These are phyloP conservation scores for Ifrita kowaldi DNA, from an alignment of 2,113 vertebrate genomes.

Conservation along the genomic window DNA sequence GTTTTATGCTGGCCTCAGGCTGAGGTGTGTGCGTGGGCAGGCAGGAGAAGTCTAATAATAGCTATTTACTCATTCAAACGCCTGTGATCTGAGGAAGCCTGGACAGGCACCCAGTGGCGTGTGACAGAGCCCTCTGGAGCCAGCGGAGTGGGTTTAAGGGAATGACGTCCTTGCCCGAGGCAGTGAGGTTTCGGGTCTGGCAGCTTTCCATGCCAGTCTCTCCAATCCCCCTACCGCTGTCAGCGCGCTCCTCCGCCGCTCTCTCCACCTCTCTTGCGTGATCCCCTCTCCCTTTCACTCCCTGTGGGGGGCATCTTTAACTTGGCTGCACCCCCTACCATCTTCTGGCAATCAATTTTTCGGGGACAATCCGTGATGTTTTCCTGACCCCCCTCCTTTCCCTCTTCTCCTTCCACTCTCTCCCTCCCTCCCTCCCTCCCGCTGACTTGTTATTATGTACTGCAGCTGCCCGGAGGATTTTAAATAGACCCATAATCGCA, in stretches of 20 bases:
- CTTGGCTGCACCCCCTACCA: slow-evolving; percentile 2
- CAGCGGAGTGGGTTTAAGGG: background rate
- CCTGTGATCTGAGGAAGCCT: slow-evolving; percentile 13
- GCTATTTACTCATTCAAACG: background rate
- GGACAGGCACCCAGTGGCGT: background rate
- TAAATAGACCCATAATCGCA: slow-evolving; percentile 77
- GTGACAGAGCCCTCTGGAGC: slow-evolving; percentile 24
- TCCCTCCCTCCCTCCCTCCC: slow-evolving; percentile 28
- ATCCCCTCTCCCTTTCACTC: background rate
- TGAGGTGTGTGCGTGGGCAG: background rate
- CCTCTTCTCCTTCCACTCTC: slow-evolving; percentile 39
- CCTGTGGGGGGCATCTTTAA: background rate
- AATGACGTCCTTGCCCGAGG: slow-evolving; percentile 18
- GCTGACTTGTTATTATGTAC: slow-evolving; percentile 77
- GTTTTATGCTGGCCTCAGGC: background rate
- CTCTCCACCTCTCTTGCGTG: background rate
- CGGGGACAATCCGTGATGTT: slow-evolving; percentile 36
- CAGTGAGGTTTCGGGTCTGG: slow-evolving; percentile 19
- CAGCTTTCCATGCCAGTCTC: background rate
- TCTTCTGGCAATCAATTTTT: slow-evolving; percentile 53
- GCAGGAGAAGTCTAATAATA: slow-evolving; percentile 45
- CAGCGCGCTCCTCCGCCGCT: accelerated
- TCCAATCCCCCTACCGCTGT: background rate
- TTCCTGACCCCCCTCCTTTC: slow-evolving; percentile 23
- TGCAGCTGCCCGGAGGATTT: slow-evolving; percentile 77